Conservation (phyloP, 2,797 vertebrate species). For the Danionella dracula region DNA sequence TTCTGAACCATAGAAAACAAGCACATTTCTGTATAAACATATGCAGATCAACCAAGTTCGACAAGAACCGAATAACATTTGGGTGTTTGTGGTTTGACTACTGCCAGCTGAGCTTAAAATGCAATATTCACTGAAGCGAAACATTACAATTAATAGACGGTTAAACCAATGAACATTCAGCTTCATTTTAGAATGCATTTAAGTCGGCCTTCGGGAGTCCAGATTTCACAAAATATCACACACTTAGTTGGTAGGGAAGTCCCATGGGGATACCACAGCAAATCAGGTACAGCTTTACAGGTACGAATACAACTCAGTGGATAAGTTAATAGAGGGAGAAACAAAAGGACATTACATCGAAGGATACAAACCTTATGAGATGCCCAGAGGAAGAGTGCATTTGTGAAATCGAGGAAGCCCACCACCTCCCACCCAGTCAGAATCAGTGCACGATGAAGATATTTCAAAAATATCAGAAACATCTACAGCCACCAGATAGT, state of each 20-base stretch:
- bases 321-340: not conserved
- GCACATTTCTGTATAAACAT: slow-evolving; percentile 73
- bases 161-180: slow-evolving; percentile 49
- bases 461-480: slow-evolving; percentile 42
- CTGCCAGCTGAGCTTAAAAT: slow-evolving; percentile 55
- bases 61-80: slow-evolving; percentile 59
- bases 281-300: slow-evolving; percentile 39
- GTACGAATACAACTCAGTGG: slow-evolving; percentile 26
- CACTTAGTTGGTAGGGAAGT: slow-evolving; percentile 48
- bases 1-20: slow-evolving; percentile 75
- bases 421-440: slow-evolving; percentile 40
- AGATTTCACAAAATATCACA: slow-evolving; percentile 43
- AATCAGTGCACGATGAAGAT: slow-evolving; percentile 57
- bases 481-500: slow-evolving; percentile 53
- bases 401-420: slow-evolving; percentile 48
- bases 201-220: slow-evolving; percentile 46
- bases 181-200: slow-evolving; percentile 48
- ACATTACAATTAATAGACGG: slow-evolving; percentile 49
- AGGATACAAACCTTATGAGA: slow-evolving; percentile 22
- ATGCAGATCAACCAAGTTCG: slow-evolving; percentile 65
- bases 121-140: slow-evolving; percentile 50
- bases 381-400: slow-evolving; percentile 49
- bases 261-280: slow-evolving; percentile 48
- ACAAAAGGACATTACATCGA: slow-evolving; percentile 1
- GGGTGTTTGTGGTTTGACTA: slow-evolving; percentile 55